A percentile compares a stretch with the other conserved stretches of the same genome.
Conservation (phyloP, 2,888 invertebrate genomes). For the Erebia palarica region DNA sequence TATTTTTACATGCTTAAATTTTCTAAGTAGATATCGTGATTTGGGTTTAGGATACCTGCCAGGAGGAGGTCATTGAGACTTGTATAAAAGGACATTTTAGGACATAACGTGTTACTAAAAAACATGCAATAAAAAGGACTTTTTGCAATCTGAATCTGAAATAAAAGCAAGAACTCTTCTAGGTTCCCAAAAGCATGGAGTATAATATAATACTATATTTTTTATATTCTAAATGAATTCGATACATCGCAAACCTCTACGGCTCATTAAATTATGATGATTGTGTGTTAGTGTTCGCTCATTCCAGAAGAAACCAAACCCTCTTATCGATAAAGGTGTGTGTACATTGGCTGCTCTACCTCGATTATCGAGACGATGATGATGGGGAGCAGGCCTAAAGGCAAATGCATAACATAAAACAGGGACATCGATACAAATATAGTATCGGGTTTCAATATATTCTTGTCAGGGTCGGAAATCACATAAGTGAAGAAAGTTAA, state of each 20-base stretch:
- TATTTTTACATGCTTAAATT: neutral
- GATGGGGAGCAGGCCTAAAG: conserved; percentile 91
- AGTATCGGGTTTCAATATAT: conserved; percentile 90
- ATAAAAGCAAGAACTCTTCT: conserved; percentile 5
- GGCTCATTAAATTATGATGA: conserved; percentile 21
- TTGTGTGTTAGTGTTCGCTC: conserved; percentile 34
- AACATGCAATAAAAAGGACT: conserved; percentile 7
- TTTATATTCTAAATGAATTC: neutral
- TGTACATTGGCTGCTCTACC: conserved; percentile 69
- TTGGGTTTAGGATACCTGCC: conserved; percentile 1
- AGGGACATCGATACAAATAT: conserved; percentile 94
- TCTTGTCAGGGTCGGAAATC: conserved; percentile 84
- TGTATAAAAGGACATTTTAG: conserved; percentile 8
- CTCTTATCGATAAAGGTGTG: conserved; percentile 46
- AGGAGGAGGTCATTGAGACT: neutral
- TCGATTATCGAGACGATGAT: conserved; percentile 88
- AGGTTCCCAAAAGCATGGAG: conserved; percentile 1
- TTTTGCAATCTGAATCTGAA: neutral
- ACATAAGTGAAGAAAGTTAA: conserved; percentile 93
- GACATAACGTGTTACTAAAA: neutral
- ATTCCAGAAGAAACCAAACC: conserved; percentile 61
- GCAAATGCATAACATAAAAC: conserved; percentile 94
- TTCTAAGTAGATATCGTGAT: neutral
- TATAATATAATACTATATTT: neutral
- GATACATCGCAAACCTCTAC: conserved; percentile 38